Conservation (phyloP, 2,888 invertebrate species). For the Pseudeuparius sepicola region DNA sequence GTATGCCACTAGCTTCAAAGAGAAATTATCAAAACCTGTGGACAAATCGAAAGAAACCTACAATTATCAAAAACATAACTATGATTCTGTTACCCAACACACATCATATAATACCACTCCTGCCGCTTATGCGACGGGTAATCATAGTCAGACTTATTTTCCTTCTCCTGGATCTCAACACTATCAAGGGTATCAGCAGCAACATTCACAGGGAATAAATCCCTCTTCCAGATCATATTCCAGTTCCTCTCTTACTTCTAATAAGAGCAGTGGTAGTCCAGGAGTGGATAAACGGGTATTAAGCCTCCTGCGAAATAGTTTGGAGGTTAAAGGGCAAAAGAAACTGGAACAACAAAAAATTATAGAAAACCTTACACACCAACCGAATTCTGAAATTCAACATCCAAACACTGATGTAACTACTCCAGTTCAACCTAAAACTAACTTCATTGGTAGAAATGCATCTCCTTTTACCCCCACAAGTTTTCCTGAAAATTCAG, state of each 20-base stretch:
- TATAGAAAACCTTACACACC: constrained; percentile 26
- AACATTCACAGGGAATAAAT: constrained; percentile 25
- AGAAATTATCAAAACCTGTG: too few species aligned
- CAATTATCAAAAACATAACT: constrained; percentile 27
- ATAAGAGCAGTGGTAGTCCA: constrained; percentile 34
- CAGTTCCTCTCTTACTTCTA: constrained; percentile 25
- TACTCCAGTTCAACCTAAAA: constrained; percentile 40
- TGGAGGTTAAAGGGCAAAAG: constrained; percentile 54
- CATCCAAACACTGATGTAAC: constrained; percentile 38
- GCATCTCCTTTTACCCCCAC: constrained; percentile 48
- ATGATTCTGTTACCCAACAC: constrained; percentile 23
- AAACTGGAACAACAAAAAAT: constrained; percentile 37
- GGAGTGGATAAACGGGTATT: constrained; percentile 63
- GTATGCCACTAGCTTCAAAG: too few species aligned
- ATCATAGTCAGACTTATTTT: constrained; percentile 34
- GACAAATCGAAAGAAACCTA: constrained; percentile 25
- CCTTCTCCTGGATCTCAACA: constrained; percentile 33
- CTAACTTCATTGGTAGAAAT: constrained; percentile 41
- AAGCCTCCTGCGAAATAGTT: constrained; percentile 58
- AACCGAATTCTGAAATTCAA: constrained; percentile 32
- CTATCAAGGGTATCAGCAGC: constrained; percentile 29
- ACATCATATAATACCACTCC: constrained; percentile 20
- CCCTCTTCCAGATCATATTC: constrained; percentile 28
- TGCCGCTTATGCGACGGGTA: constrained; percentile 28
- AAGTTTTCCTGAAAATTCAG: constrained; percentile 41